These are phyloP conservation scores for Aphidius colemani DNA, from an alignment of 2,888 invertebrate genomes.

Conservation along the genomic window DNA sequence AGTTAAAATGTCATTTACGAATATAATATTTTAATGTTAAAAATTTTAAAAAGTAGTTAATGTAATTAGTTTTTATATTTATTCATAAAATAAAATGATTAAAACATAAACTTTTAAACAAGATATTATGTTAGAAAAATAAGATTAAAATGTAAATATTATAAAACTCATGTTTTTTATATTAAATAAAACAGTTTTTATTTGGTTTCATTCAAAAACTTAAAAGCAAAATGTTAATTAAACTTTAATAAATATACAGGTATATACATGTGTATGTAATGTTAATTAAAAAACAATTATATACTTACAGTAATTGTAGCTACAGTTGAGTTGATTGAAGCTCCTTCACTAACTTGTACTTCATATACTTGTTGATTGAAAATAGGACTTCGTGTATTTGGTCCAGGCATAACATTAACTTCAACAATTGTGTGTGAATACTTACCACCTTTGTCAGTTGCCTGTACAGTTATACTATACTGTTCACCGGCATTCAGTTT, in stretches of 20 bases:
- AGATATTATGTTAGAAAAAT: neutral
- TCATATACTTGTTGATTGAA: slow-evolving; percentile 84
- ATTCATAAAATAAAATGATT: neutral
- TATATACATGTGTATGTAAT: slow-evolving; percentile 1
- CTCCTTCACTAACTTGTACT: slow-evolving; percentile 87
- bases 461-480: slow-evolving; percentile 85
- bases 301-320: slow-evolving; percentile 73
- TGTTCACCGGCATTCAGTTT: slow-evolving; percentile 85
- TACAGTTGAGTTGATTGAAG: slow-evolving; percentile 84
- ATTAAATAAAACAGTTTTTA: no score
- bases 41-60: no score
- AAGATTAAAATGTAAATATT: no score
- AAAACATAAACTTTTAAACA: neutral
- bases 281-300: neutral
- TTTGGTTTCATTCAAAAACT: no score
- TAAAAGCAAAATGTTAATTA: slow-evolving; percentile 1
- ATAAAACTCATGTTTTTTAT: no score
- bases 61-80: neutral
- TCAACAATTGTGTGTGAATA: slow-evolving; percentile 87
- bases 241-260: neutral
- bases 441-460: slow-evolving; percentile 78
- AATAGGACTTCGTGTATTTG: slow-evolving; percentile 78
- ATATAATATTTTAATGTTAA: neutral
- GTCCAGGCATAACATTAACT: slow-evolving; percentile 82
- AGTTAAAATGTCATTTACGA: neutral